Conservation (phyloP, 2,888 invertebrate genomes). For the Epiblema foenella region DNA sequence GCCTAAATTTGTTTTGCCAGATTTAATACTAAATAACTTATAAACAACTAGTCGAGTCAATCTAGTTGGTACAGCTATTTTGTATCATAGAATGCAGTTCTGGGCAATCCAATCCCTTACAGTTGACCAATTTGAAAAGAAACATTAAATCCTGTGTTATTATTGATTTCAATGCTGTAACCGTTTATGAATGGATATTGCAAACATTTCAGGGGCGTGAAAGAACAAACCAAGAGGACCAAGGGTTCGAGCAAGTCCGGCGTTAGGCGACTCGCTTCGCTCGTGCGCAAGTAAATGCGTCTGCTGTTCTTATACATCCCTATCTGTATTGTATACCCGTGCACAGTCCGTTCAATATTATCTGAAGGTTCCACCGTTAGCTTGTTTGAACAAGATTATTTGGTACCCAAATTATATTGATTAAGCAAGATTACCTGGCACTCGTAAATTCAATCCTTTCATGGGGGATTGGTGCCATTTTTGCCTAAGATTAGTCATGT, state of each 20-base stretch:
- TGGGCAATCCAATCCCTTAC: no score
- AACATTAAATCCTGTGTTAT: no score
- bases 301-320: neutral
- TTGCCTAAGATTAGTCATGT: neutral
- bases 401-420: neutral
- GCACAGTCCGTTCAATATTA: neutral
- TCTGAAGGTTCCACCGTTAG: neutral
- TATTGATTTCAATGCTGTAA: no score
- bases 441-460: neutral
- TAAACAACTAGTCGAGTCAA: no score
- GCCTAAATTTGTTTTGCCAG: no score
- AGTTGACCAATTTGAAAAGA: no score
- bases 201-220: constrained; percentile 72
- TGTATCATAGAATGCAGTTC: no score
- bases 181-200: no score
- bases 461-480: neutral
- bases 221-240: constrained; percentile 80
- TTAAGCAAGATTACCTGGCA: neutral
- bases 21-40: no score
- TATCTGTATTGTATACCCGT: neutral
- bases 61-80: no score
- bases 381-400: neutral
- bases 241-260: constrained; percentile 75
- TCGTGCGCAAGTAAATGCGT: constrained; percentile 74
- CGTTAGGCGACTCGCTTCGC: constrained; percentile 74